phyloP scores from a whole-genome alignment of 1,140 invertebrate genomes.

The Cotesia vestalis region DNA sequence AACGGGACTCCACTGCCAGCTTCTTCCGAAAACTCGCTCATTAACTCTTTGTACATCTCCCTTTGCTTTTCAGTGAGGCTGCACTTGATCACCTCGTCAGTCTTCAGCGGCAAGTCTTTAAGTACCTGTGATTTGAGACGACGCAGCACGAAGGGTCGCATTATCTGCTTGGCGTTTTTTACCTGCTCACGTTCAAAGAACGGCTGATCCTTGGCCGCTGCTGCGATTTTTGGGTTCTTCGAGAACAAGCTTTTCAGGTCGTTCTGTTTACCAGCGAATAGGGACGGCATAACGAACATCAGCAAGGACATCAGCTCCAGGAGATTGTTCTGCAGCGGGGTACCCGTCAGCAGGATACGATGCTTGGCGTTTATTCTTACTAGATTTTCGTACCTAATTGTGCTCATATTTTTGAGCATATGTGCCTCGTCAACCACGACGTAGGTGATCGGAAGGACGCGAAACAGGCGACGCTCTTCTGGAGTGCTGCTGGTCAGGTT shows the following conservation, averaged over 20 bases:
- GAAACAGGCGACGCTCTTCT: constrained; percentile 91
- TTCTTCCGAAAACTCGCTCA: constrained; percentile 76
- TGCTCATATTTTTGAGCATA: constrained; percentile 97
- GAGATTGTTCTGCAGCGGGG: constrained; percentile 95
- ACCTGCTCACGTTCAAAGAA: constrained; percentile 89
- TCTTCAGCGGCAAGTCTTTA: constrained; percentile 82
- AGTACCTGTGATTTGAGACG: constrained; percentile 89
- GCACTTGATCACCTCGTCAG: constrained; percentile 73
- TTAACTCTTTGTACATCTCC: constrained; percentile 77
- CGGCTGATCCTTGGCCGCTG: constrained; percentile 68
- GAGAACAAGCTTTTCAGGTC: constrained; percentile 89
- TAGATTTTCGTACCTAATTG: constrained; percentile 87
- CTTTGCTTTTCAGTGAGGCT: constrained; percentile 77
- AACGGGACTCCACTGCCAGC: constrained; percentile 69
- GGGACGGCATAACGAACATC: constrained; percentile 94
- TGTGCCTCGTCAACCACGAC: constrained; percentile 97
- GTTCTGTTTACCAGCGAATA: constrained; percentile 89
- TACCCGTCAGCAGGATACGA: constrained; percentile 88
- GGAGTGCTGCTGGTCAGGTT: constrained; percentile 81
- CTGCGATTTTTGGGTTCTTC: constrained; percentile 67
- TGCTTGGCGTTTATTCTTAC: constrained; percentile 86
- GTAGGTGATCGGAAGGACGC: constrained; percentile 88
- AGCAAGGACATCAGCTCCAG: constrained; percentile 94
- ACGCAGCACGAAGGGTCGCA: constrained; percentile 95
- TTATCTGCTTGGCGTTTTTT: constrained; percentile 91